phyloP scores from a whole-genome alignment of 2,888 invertebrate species.

The Noctua janthina region DNA sequence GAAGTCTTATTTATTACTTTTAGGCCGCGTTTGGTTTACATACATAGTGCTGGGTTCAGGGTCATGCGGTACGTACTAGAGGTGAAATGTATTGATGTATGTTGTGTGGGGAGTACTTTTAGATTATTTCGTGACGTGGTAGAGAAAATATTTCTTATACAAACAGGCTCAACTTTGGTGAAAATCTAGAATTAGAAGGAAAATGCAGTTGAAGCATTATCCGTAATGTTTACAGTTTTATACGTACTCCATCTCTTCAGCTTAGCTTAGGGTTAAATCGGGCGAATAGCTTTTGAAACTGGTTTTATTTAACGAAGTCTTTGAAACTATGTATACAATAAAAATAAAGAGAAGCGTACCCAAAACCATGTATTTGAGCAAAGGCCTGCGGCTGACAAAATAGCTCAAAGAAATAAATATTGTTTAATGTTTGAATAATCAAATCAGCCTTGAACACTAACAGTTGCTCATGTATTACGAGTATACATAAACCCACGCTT shows the following conservation, averaged over 20 bases:
- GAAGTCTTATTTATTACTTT: constrained; percentile 82
- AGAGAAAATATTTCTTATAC: not conserved
- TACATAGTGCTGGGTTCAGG: constrained; percentile 56
- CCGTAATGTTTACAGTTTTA: not conserved
- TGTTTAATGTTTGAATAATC: not conserved
- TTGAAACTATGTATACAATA: not conserved
- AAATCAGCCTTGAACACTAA: not conserved
- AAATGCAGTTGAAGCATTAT: not conserved
- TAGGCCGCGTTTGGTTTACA: constrained; percentile 65
- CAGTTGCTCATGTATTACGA: not conserved
- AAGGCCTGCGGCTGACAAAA: not conserved
- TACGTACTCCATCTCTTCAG: not conserved
- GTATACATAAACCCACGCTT: not conserved
- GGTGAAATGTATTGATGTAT: not conserved
- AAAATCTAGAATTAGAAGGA: not conserved
- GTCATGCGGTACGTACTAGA: constrained; percentile 29
- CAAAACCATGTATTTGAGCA: not conserved
- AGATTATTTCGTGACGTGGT: not conserved
- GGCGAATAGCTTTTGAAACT: not conserved
- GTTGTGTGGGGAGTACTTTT: not conserved
- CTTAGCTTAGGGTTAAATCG: not conserved
- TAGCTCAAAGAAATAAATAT: not conserved
- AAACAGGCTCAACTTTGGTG: not conserved
- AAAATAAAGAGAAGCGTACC: not conserved
- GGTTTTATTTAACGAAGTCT: not conserved